Percentiles rank a stretch among this genome's conserved stretches.
Evolutionary conservation across 2,113 vertebrate species (phyloP).

Genomic region (Haemorhous mexicanus): DNA sequence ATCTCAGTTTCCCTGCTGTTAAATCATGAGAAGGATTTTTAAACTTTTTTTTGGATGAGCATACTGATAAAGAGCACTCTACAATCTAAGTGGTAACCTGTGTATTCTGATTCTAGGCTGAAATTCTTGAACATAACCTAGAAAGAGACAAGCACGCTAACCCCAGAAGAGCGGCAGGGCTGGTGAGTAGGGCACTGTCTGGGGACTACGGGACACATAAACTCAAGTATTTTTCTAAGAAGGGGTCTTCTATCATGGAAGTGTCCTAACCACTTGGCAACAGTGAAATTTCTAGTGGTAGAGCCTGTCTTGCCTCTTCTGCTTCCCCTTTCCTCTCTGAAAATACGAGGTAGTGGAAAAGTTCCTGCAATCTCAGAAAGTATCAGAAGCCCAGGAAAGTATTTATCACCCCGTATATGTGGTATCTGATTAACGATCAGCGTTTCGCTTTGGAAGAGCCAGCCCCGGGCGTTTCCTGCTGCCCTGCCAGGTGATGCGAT

Average conservation of each 20-base stretch:
- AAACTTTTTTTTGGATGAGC: neutral
- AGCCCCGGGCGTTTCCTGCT: neutral
- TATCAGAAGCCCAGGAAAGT: neutral
- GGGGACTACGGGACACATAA: neutral
- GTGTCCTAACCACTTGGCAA: neutral
- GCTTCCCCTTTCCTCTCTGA: neutral
- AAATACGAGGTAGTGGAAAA: neutral
- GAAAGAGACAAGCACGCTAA: constrained; percentile 7
- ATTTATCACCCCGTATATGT: accelerated
- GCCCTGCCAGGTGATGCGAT: accelerated
- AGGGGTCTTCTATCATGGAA: neutral
- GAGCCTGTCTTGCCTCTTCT: neutral
- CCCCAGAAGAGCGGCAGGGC: neutral
- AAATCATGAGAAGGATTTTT: neutral
- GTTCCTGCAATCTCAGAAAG: neutral
- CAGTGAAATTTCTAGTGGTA: neutral
- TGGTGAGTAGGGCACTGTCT: neutral
- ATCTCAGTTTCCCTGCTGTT: neutral
- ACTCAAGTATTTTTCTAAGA: neutral
- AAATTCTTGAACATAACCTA: constrained; percentile 18
- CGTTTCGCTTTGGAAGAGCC: neutral
- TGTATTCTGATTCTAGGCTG: constrained; percentile 10
- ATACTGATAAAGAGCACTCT: neutral
- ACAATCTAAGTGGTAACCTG: neutral
- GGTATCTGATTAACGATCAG: neutral